Percentiles rank a stretch among this genome's conserved stretches.
phyloP scores from a whole-genome alignment of 2,113 vertebrate genomes.

The Eidolon helvum region DNA sequence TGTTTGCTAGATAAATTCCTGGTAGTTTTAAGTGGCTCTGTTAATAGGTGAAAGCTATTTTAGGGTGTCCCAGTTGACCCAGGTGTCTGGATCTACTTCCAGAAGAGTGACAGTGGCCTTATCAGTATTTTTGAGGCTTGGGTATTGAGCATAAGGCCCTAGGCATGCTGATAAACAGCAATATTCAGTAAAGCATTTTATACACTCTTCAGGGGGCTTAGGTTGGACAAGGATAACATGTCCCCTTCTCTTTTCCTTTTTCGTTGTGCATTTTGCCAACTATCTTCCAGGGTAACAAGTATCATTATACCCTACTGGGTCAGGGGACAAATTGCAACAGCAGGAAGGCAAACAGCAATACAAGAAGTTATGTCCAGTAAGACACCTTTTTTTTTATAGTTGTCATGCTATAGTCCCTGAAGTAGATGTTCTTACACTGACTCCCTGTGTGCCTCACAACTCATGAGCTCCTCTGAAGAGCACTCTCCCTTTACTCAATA shows the following conservation, averaged over 20 bases:
- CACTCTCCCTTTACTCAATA: neutral
- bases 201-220: neutral
- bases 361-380: neutral
- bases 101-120: neutral
- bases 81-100: neutral
- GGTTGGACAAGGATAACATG: neutral
- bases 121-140: neutral
- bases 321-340: neutral
- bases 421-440: neutral
- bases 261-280: neutral
- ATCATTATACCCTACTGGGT: neutral
- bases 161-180: neutral
- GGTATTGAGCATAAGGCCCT: neutral
- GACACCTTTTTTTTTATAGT: neutral
- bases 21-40: neutral
- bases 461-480: neutral
- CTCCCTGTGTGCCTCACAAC: neutral
- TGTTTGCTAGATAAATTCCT: neutral
- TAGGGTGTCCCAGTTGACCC: neutral
- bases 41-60: too few relatives aligned
- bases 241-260: neutral
- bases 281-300: neutral
- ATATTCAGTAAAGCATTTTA: neutral
- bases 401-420: too few relatives aligned
- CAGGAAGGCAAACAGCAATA: neutral